These are phyloP conservation scores for Apodemus speciosus DNA, from an alignment of 2,113 vertebrate genomes.

Conservation along the genomic window DNA sequence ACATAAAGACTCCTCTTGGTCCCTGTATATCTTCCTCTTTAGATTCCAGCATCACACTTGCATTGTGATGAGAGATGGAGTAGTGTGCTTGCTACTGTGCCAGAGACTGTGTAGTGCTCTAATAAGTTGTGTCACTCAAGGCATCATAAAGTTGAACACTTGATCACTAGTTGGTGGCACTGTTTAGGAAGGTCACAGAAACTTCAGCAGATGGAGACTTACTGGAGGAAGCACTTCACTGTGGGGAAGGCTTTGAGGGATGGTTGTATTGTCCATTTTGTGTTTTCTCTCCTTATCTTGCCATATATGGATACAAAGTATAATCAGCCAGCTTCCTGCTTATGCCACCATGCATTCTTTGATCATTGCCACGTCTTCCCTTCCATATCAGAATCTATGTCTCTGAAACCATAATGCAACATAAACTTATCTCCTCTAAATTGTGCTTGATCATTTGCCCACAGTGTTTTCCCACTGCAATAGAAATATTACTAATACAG, in stretches of 20 bases:
- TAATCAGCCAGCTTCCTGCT: neutral
- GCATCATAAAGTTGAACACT: neutral
- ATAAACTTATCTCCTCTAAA: neutral
- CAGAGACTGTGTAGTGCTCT: accelerated
- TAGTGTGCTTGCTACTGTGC: accelerated
- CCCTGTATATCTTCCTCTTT: neutral
- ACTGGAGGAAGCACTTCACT: neutral
- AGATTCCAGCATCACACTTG: neutral
- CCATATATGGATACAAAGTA: neutral
- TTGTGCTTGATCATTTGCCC: neutral
- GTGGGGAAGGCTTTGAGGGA: neutral
- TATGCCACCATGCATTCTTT: neutral
- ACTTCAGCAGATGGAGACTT: neutral
- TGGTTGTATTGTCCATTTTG: no score
- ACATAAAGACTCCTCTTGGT: neutral
- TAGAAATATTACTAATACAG: neutral
- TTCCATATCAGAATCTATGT: neutral
- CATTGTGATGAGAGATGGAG: neutral
- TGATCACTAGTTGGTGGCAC: neutral
- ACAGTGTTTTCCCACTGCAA: neutral
- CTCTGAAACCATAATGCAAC: neutral
- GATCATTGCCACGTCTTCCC: neutral
- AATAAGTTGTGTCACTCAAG: neutral
- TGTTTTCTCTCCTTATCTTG: neutral
- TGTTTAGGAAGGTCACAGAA: neutral